These are phyloP conservation scores for Phylloscopus whistleri DNA, from an alignment of 2,113 vertebrate genomes.

Conservation along the genomic window DNA sequence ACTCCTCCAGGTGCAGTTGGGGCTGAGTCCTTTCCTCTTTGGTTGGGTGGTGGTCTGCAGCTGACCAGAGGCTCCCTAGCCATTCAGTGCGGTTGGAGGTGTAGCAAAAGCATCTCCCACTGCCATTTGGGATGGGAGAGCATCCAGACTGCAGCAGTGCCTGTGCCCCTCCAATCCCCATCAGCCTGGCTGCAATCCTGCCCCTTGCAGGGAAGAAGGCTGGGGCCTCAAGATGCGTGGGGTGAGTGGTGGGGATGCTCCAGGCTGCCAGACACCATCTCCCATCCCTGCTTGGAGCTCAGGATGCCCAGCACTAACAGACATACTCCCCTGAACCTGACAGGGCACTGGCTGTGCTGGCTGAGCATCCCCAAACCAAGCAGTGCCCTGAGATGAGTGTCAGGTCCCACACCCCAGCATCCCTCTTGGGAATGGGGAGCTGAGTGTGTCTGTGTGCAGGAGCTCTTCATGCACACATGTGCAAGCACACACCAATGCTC, in stretches of 20 bases:
- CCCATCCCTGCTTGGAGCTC: not conserved
- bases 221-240: rapidly evolving
- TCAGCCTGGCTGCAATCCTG: not conserved
- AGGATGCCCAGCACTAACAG: not conserved
- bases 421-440: not conserved
- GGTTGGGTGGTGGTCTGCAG: not conserved
- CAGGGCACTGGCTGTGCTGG: not conserved
- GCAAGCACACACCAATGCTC: not conserved
- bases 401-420: not conserved
- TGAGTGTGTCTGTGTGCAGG: rapidly evolving
- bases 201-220: not conserved
- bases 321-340: rapidly evolving
- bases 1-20: not conserved
- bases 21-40: not conserved
- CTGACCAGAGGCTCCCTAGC: not conserved
- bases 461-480: not conserved
- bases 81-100: not conserved
- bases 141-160: not conserved
- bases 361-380: not conserved
- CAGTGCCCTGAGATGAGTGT: not conserved
- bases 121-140: not conserved
- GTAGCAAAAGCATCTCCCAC: not conserved
- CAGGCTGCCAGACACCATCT: not conserved
- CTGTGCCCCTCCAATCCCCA: rapidly evolving
- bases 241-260: not conserved